phyloP scores from a whole-genome alignment of 2,113 vertebrate genomes.

The Misgurnus anguillicaudatus region DNA sequence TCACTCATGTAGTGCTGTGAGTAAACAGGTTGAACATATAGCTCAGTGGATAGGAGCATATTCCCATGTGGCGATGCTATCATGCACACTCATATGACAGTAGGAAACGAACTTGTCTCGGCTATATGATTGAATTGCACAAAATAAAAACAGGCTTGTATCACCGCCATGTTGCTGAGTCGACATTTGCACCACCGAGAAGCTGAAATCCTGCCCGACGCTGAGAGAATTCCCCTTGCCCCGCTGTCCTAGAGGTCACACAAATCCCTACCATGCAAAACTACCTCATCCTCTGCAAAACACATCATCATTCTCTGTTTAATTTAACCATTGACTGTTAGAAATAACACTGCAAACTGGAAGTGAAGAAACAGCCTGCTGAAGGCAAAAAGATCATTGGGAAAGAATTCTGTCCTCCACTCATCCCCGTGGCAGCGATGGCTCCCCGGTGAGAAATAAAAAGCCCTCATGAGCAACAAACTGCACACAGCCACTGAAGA shows the following conservation, averaged over 20 bases:
- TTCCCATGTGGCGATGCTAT: conserved; percentile 48
- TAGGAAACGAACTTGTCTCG: conserved; percentile 27
- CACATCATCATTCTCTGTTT: conserved; percentile 47
- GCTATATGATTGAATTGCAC: conserved; percentile 39
- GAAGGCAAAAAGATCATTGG: conserved; percentile 38
- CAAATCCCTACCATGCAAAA: conserved; percentile 34
- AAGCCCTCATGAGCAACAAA: conserved; percentile 47
- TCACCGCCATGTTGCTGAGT: conserved; percentile 29
- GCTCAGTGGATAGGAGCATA: conserved; percentile 38
- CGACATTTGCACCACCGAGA: conserved; percentile 24
- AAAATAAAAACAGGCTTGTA: conserved; percentile 34
- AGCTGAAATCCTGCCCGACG: not conserved
- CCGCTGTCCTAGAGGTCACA: conserved; percentile 47
- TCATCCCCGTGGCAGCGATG: conserved; percentile 38
- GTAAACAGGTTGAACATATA: conserved; percentile 24
- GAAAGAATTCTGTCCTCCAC: conserved; percentile 51
- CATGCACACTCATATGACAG: conserved; percentile 43
- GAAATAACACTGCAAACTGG: conserved; percentile 41
- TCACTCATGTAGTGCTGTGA: conserved; percentile 37
- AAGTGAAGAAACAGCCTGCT: not conserved
- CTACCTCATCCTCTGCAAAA: not conserved
- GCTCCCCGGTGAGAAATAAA: conserved; percentile 49
- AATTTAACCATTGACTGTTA: conserved; percentile 52
- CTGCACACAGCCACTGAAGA: conserved; percentile 30
- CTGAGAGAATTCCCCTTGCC: conserved; percentile 23